Conservation (phyloP, 2,888 invertebrate species). For the Pantelozetes paolii region DNA sequence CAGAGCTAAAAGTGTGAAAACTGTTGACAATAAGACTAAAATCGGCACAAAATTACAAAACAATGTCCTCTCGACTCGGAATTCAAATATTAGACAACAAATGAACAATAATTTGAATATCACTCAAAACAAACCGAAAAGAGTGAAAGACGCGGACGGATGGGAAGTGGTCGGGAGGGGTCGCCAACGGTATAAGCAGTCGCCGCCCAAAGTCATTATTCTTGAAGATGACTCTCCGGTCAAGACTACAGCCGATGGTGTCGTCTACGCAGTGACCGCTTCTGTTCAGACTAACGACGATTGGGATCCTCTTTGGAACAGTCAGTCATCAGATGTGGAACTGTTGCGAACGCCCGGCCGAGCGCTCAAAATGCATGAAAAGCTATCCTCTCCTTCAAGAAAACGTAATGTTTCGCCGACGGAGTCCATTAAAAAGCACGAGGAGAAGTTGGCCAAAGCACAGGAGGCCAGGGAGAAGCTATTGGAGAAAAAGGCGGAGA, state of each 20-base stretch:
- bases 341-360: constrained; percentile 70
- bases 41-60: not conserved
- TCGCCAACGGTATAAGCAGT: not conserved
- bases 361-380: constrained; percentile 86
- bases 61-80: not conserved
- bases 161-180: constrained; percentile 4
- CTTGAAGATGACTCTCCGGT: not conserved
- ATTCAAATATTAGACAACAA: not conserved
- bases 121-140: not conserved
- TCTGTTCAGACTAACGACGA: not conserved
- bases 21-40: not conserved
- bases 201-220: constrained; percentile 3
- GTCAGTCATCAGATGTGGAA: not conserved
- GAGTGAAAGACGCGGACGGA: not conserved
- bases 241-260: constrained; percentile 13
- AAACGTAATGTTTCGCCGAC: constrained; percentile 56
- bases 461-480: constrained; percentile 77
- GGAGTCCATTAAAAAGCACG: constrained; percentile 68
- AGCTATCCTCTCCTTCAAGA: constrained; percentile 84
- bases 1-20: constrained; percentile 6
- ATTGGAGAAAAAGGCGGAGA: constrained; percentile 75
- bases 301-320: not conserved
- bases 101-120: constrained; percentile 2
- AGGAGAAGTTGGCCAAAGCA: constrained; percentile 86
- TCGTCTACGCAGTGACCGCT: not conserved